Conservation (phyloP, 2,888 invertebrate species). For the Rhyacophila evoluta region DNA sequence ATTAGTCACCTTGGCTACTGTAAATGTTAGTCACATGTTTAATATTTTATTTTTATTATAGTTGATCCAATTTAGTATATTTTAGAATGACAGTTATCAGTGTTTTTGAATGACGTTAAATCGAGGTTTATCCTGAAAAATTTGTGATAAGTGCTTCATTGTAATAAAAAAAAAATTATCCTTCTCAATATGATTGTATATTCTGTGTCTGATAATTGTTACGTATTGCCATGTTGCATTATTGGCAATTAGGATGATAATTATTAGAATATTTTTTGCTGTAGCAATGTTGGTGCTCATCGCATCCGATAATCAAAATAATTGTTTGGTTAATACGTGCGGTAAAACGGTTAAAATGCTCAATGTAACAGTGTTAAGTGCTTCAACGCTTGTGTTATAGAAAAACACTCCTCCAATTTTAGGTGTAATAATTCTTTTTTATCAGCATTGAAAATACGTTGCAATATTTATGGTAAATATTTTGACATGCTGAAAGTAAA, state of each 20-base stretch:
- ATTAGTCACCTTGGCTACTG: no score
- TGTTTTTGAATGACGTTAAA: not conserved
- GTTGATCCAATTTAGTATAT: no score
- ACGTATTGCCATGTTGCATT: not conserved
- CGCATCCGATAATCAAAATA: not conserved
- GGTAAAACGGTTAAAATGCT: not conserved
- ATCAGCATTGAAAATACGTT: not conserved
- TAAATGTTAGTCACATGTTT: no score
- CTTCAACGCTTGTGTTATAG: slow-evolving; percentile 6
- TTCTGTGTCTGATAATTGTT: slow-evolving; percentile 1
- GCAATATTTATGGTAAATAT: not conserved
- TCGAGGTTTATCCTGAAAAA: not conserved
- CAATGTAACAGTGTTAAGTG: slow-evolving; percentile 20
- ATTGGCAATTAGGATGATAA: not conserved
- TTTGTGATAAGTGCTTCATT: slow-evolving; percentile 23
- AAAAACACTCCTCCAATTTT: not conserved
- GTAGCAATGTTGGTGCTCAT: not conserved
- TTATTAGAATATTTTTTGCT: not conserved
- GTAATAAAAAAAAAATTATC: not conserved
- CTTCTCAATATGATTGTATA: not conserved
- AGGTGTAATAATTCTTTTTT: not conserved
- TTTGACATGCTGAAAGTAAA: not conserved
- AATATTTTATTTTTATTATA: no score
- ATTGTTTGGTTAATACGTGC: not conserved
- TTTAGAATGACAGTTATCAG: not conserved